phyloP scores from a whole-genome alignment of 2,797 vertebrate genomes.

The Artibeus lituratus region DNA sequence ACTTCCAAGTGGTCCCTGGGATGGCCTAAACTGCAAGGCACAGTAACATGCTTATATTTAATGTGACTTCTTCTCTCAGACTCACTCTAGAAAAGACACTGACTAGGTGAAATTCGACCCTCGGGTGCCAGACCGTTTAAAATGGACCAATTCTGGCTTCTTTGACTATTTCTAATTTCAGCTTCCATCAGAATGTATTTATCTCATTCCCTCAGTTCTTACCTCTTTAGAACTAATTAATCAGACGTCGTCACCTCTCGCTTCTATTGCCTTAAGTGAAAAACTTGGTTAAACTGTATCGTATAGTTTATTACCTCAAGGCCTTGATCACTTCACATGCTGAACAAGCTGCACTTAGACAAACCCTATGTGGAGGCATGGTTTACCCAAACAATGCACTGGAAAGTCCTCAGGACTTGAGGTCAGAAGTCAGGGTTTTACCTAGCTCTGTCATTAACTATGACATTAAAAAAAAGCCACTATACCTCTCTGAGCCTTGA shows the following conservation, averaged over 20 bases:
- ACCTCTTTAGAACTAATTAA: not conserved
- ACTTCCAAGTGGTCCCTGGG: not conserved
- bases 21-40: not conserved
- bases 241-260: not conserved
- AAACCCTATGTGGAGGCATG: not conserved
- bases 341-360: not conserved
- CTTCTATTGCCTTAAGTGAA: not conserved
- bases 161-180: not conserved
- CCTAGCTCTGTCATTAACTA: not conserved
- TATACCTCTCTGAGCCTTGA: not conserved
- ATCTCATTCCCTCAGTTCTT: not conserved
- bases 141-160: not conserved
- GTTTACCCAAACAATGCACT: not conserved
- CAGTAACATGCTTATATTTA: not conserved
- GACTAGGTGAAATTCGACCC: not conserved
- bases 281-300: not conserved
- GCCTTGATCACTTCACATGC: not conserved
- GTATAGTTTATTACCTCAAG: not conserved
- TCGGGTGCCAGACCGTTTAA: not conserved
- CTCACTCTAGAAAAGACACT: not conserved
- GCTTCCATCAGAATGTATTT: not conserved
- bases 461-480: not conserved
- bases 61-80: not conserved
- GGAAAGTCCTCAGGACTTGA: constrained; percentile 8
- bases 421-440: not conserved